Base-by-base conservation (phyloP, 2,797 vertebrate genomes). In the Odontamblyopus rebecca region DNA sequence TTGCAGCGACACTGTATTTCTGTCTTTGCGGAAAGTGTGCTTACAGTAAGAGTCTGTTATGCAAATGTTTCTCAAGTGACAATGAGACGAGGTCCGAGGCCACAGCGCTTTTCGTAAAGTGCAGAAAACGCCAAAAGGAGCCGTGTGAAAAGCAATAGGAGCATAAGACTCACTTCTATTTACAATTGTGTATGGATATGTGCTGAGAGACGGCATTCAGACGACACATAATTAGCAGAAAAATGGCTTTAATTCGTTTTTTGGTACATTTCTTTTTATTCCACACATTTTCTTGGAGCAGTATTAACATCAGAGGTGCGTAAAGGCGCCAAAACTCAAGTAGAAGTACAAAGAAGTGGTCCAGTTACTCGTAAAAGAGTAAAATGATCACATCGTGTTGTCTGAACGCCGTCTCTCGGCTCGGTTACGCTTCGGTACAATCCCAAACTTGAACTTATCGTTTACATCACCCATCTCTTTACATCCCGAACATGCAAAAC, bases 81-180 rank as follows among this genome's bases (percentile, higher is more conserved):
- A n/a, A 27, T 23, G 72, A 44, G 66, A 19, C 44, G 50, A 53
- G 76, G 32, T 69, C 16, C 4, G 35, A 57, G n/a, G 69, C 56
- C 60, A 51, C 5, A 5, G 44, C 44, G 44, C 44, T 48, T 48
- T 48, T 48, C 3, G 1, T 16, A 4, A 48, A 48, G 44, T 48
- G 44, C 44, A 15, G 44, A 48, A 29, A 60, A 1, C 6, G 23
- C 13, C 62, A 64, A 65, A 65, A 26, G 11, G 59, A 30, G 35
- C 63, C 41, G 12, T 5, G 73, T n/a, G 67, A 29, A 72, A 76
- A 83, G 79, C 82, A 86, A 79, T 79, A 74, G 6, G 70, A 76
- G 35, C 35, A 38, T 38, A 38, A 38, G 35, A 38, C 35, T 38
- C 35, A 38, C 35, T 38, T 53, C 16, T 13, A 29, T 29, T 2